Evolutionary conservation across 1,140 invertebrate species (phyloP).

Genomic region (Euura saliciscinereae): DNA sequence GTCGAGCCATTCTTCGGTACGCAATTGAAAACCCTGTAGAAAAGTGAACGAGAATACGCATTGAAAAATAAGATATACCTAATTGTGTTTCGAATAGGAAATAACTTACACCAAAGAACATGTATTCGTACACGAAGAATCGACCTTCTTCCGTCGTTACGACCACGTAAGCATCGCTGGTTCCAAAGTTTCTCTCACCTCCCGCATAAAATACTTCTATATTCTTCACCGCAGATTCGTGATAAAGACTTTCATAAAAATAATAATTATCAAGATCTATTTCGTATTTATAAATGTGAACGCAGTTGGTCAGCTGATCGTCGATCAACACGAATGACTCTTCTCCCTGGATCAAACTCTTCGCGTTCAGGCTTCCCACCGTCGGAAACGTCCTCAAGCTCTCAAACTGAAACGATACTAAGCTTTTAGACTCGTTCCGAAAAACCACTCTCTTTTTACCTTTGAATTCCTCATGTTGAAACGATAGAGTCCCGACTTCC

Average conservation of each 20-base stretch:
- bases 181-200: conserved; percentile 35
- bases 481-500: conserved; percentile 33
- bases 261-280: conserved; percentile 32
- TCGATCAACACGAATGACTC: conserved; percentile 39
- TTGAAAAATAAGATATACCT: background rate
- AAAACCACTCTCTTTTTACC: conserved; percentile 20
- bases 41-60: conserved; percentile 13
- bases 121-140: conserved; percentile 44
- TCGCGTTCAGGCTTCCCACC: conserved; percentile 32
- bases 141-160: conserved; percentile 34
- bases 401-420: conserved; percentile 27
- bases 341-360: conserved; percentile 26
- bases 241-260: conserved; percentile 41
- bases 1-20: conserved; percentile 25
- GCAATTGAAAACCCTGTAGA: conserved; percentile 40
- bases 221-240: conserved; percentile 26
- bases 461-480: conserved; percentile 23
- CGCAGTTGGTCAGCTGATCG: conserved; percentile 33
- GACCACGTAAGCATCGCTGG: conserved; percentile 33
- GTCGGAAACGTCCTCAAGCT: conserved; percentile 27
- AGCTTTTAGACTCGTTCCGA: background rate
- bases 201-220: conserved; percentile 37
- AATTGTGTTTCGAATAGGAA: background rate
- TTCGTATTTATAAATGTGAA: conserved; percentile 40
- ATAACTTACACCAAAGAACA: conserved; percentile 31